These are phyloP conservation scores for Oplegnathus fasciatus DNA, from an alignment of 2,113 vertebrate species.

Conservation along the genomic window DNA sequence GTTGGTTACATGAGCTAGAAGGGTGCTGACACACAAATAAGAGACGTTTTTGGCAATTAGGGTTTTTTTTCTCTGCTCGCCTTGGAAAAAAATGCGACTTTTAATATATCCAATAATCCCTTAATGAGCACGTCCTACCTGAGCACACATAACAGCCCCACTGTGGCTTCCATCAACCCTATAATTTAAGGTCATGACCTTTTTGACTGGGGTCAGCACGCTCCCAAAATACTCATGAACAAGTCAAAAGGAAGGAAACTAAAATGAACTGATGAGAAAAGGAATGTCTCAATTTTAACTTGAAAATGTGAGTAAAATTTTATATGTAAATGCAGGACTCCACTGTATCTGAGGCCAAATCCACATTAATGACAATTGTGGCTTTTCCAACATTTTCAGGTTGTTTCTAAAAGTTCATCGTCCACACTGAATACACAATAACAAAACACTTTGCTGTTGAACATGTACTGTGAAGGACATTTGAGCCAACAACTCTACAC, in stretches of 20 bases:
- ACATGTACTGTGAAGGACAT: neutral
- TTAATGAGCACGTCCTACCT: neutral
- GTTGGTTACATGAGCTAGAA: neutral
- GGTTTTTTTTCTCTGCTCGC: neutral
- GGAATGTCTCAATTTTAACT: neutral
- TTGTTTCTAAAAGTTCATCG: neutral
- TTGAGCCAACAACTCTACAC: neutral
- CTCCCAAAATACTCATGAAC: neutral
- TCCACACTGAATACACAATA: neutral
- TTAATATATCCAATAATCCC: neutral
- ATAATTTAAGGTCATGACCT: conserved; percentile 20
- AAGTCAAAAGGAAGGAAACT: neutral
- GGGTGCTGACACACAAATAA: neutral
- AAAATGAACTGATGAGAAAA: neutral
- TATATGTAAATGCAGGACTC: neutral
- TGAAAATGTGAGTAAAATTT: neutral
- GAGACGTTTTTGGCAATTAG: neutral
- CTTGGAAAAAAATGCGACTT: neutral
- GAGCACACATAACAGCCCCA: neutral
- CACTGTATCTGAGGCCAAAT: neutral
- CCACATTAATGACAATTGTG: neutral
- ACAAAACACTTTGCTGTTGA: neutral
- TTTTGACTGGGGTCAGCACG: neutral
- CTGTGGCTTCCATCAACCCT: neutral
- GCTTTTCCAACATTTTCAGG: neutral